phyloP scores from a whole-genome alignment of 2,113 vertebrate species.

The Anolis carolinensis region DNA sequence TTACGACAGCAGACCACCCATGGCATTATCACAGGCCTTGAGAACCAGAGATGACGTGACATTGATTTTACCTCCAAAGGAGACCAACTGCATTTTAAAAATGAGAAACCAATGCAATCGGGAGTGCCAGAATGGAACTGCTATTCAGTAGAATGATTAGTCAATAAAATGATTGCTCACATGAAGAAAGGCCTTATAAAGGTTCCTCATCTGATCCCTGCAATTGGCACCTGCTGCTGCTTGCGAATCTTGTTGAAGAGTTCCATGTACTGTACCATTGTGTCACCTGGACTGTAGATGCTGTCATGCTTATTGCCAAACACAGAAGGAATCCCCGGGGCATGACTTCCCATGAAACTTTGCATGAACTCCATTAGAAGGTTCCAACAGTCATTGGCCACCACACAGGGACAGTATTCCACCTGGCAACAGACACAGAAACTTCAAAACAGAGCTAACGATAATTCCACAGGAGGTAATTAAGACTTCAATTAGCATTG shows the following conservation, averaged over 20 bases:
- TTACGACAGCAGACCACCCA: rapidly evolving
- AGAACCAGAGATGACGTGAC: not conserved
- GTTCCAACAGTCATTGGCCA: constrained; percentile 97
- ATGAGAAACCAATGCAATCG: not conserved
- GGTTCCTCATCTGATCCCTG: constrained; percentile 80
- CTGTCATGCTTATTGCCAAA: constrained; percentile 87
- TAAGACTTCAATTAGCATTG: rapidly evolving
- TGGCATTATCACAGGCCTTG: rapidly evolving
- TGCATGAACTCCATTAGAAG: constrained; percentile 96
- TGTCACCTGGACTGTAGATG: constrained; percentile 86
- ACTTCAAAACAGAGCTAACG: not conserved
- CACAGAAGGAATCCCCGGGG: constrained; percentile 85
- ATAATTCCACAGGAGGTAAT: rapidly evolving
- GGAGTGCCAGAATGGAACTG: not conserved
- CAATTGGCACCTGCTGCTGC: constrained; percentile 87
- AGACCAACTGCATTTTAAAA: not conserved
- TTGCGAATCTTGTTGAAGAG: constrained; percentile 97
- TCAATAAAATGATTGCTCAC: not conserved
- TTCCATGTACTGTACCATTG: constrained; percentile 96
- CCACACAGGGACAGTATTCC: constrained; percentile 94
- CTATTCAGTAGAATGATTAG: not conserved
- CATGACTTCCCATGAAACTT: constrained; percentile 87
- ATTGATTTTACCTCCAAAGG: not conserved
- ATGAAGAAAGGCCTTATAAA: not conserved
- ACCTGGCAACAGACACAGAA: constrained; percentile 78